Evolutionary conservation across 2,797 vertebrate species (phyloP), one percentile per base, ranked within the genome.

Genomic region (Sandelia bainsii): DNA sequence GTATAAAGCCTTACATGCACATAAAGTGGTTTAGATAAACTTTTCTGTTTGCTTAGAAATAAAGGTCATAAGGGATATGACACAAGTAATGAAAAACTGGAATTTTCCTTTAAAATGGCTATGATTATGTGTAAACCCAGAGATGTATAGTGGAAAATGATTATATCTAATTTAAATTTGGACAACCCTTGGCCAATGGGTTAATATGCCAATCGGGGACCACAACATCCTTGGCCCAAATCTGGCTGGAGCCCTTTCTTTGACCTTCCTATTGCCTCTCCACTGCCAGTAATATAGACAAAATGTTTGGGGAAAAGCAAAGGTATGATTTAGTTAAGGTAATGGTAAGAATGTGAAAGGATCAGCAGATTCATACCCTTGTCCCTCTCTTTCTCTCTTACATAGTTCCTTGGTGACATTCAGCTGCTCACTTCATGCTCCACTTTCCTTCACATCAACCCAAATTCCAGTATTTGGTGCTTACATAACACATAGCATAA

Each of bases 401-500:
- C 65, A 61, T n/a, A 20, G 62, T 52, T 62, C 73, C 77, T 86
- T 80, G 77, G 73, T 85, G 81, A 86, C 77, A 80, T 91, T 89
- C 89, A 86, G 81, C 86, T 84, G 83, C 79, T 89, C 72, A 78
- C 85, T 86, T 92, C 71, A 88, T 87, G 87, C 87, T 88, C 87
- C 77, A 89, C 66, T 89, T 90, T 90, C 75, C 76, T 69, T 56
- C 60, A 70, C 76, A 88, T 83, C 81, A 87, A 87, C 89, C 83
- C 71, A 85, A 84, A 85, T 85, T 82, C 61, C 58, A 65, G 59
- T 82, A 75, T 85, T 76, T 81, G 60, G 62, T 11, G 45, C 65
- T 91, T 89, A 85, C 78, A 54, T 88, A 87, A 91, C 72, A 72
- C 42, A 13, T 23, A 77, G 72, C 63, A 83, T 49, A 87, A 81